A percentile compares a stretch with the other conserved stretches of the same genome.
phyloP scores from a whole-genome alignment of 2,888 invertebrate species.

The Melikaiella ostensackeni region DNA sequence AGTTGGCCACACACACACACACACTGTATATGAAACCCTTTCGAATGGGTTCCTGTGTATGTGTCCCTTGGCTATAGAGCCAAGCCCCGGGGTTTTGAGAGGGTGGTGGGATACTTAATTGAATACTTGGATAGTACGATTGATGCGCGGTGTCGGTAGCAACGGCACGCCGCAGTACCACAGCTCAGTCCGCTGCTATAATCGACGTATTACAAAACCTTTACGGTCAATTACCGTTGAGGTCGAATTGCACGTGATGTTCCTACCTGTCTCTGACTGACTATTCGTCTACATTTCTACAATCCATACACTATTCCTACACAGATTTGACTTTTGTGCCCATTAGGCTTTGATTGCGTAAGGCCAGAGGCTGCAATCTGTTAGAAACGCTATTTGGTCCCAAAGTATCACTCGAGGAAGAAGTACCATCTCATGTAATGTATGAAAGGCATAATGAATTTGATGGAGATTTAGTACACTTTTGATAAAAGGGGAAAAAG shows the following conservation, averaged over 20 bases:
- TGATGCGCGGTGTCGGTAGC: constrained; percentile 70
- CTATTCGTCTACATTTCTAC: constrained; percentile 40
- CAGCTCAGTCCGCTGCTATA: constrained; percentile 54
- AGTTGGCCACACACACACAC: background rate
- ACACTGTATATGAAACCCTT: background rate
- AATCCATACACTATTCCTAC: background rate
- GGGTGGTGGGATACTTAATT: constrained; percentile 63
- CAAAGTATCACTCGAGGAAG: background rate
- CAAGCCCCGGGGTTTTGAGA: constrained; percentile 16
- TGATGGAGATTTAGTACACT: background rate
- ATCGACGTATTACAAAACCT: constrained; percentile 63
- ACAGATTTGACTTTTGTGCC: background rate
- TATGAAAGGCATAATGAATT: background rate
- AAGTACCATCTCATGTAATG: background rate
- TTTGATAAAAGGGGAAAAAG: background rate
- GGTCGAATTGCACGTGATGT: constrained; percentile 57
- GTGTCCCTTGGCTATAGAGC: background rate
- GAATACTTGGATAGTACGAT: constrained; percentile 69
- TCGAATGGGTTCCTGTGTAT: constrained; percentile 1
- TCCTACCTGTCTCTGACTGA: constrained; percentile 47
- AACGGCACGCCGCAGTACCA: constrained; percentile 51
- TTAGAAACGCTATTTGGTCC: background rate
- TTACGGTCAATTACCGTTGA: constrained; percentile 65
- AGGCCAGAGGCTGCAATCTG: background rate
- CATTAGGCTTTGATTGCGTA: constrained; percentile 2